Evolutionary conservation across 1,140 invertebrate genomes (phyloP), one percentile per base, ranked within the genome.

Genomic region (Globodera ellingtonae): DNA sequence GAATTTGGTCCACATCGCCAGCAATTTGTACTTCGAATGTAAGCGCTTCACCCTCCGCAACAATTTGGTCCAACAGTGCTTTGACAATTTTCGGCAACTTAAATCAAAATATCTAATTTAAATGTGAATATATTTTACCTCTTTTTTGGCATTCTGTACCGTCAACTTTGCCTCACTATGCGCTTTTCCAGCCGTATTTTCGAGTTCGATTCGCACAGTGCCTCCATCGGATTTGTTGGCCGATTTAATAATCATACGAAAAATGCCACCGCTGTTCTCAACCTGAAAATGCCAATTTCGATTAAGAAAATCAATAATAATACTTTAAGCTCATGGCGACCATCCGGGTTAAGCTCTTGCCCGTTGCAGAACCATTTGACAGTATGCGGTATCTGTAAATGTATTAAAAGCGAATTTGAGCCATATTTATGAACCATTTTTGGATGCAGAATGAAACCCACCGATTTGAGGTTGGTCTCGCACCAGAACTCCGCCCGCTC

Each of bases 1-100:
- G 90, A 35, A 90, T 89, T 71, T 88, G 89, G 67, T 85, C 84
- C 52, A 88, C 90, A 72, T 90, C 90, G 44, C 87, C 88, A 72
- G 85, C 76, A 65, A 89, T 75, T 70, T 89, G 84, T 47, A 89
- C 83, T 79, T 89, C 87, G 62, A 89, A 89, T 15, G 85, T 79
- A 6, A 89, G 50, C 15, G 75, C 72, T 47, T 85, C 86, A 6
- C 88, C 87, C 67, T 89, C 86, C 72, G 88, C 87, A 21, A 87
- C 88, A 52, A 89, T 87, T 75, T 87, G 85, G 75, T 89, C 87
- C 56, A 88, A 79, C 15, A 89, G 83, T 46, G 86, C 87, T 79
- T 89, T 87, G 46, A 87, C 69, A 66, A 88, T 88, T 78, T 86
- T 88, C 9, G 88, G 88, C 50, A 79, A 75, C 21, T 81, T 71